Conservation (phyloP, 2,888 invertebrate species). For the Agonopterix arenella region DNA sequence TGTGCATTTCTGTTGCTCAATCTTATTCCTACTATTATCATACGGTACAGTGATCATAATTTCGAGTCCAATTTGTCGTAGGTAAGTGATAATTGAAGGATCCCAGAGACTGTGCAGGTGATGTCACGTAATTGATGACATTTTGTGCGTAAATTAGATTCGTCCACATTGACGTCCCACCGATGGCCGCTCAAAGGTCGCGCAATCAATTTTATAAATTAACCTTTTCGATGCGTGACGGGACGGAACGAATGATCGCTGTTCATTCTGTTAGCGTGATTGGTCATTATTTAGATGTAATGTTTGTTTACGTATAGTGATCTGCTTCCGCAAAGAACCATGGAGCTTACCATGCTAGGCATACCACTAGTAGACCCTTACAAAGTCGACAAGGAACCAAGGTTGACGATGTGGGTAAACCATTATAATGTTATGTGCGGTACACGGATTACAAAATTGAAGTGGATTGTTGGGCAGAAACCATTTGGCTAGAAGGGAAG, state of each 20-base stretch:
- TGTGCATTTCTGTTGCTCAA: no score
- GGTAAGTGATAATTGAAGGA: no score
- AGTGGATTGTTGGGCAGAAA: conserved; percentile 54
- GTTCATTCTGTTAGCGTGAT: no score
- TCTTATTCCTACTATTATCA: no score
- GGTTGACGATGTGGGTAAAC: conserved; percentile 27
- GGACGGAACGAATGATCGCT: neutral
- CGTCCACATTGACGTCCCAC: neutral
- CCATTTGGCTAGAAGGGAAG: conserved; percentile 23
- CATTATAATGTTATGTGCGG: no score
- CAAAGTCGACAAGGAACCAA: conserved; percentile 53
- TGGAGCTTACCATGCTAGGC: no score
- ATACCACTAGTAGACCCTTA: conserved; percentile 39
- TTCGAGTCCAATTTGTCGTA: no score
- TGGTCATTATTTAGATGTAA: no score
- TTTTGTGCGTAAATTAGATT: neutral
- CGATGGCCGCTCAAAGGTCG: neutral
- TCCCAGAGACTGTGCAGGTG: neutral
- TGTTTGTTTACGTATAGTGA: no score
- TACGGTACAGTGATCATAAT: no score
- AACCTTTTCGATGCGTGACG: neutral
- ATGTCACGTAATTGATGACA: neutral
- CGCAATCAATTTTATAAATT: neutral
- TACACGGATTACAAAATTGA: no score
- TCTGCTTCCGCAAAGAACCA: no score